Base-by-base conservation (phyloP, 1,140 invertebrate species). In the Scaptomyza hsui region DNA sequence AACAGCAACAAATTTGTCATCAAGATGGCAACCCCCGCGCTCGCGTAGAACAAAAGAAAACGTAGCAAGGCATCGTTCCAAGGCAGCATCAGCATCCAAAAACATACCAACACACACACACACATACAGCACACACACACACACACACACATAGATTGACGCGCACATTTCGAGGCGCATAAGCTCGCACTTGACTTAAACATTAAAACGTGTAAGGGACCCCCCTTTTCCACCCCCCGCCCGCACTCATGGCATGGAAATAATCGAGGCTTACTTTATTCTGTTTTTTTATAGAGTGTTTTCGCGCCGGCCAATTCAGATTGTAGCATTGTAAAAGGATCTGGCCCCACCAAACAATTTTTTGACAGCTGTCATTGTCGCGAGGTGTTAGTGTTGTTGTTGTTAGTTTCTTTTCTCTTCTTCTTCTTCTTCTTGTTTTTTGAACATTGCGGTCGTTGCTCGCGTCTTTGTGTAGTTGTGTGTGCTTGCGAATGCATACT, bases 181-280 rank as follows among this genome's bases (percentile, higher is more conserved):
- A 78, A 78, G 75, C 75, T 75, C 75, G 80, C 76, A 85, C 81
- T 85, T 80, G 81, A 85, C 81, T 78, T 85, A 69, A 86, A 86
- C 80, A 80, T 83, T 85, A 78, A 83, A 83, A 83, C 75, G 81
- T 77, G 62, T 72, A 67, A 13, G 29, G 6, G 29, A 21, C 6
- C 39, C 19, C 2, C n/a, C 39, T 42, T 2, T 10, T 24, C 7
- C n/a, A 0, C 10, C 16, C 1, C 19, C 4, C 2, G 4, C 26
- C 1, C 26, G 7, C 26, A 29, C 26, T 1, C 26, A 24, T 24
- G 26, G 42, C 35, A 79, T 85, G 79, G 63, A 67, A 65, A 76
- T 79, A 64, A 52, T 67, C 63, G 68, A 72, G 62, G 65, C 65
- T 51, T 82, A 80, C 61, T 68, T 76, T 57, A 60, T 60, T 29